Evolutionary conservation across 2,113 vertebrate species (phyloP).

Genomic region (Chaenogobius annularis): DNA sequence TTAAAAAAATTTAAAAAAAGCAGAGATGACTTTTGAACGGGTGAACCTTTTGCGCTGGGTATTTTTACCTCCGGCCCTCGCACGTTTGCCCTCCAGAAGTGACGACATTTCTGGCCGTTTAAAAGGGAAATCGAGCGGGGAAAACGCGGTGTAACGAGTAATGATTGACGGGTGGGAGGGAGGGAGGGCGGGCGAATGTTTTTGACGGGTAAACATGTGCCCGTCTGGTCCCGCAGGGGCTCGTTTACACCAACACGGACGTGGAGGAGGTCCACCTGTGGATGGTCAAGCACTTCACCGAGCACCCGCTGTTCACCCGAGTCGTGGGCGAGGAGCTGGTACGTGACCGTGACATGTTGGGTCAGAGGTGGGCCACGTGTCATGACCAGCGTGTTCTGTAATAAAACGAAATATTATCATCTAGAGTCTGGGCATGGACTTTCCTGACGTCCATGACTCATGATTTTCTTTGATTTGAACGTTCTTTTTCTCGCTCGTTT

Average conservation of each 20-base stretch:
- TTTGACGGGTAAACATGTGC: constrained; percentile 26
- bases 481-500: neutral
- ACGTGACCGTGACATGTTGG: no score
- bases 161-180: no score
- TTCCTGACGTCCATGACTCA: no score
- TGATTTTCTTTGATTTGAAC: no score
- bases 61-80: constrained; percentile 55
- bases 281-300: constrained; percentile 88
- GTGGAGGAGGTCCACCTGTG: constrained; percentile 88
- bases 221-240: constrained; percentile 74
- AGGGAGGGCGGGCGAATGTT: constrained; percentile 5
- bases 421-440: no score
- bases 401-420: no score
- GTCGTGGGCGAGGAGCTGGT: constrained; percentile 85
- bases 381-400: no score
- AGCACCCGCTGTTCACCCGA: constrained; percentile 84
- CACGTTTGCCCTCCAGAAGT: constrained; percentile 29
- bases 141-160: neutral
- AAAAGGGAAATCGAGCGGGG: neutral
- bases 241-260: constrained; percentile 90
- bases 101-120: constrained; percentile 20
- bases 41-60: constrained; percentile 59
- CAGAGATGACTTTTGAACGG: constrained; percentile 14
- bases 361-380: no score
- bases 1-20: no score